Base-by-base conservation (phyloP, 2,888 invertebrate genomes). In the Oxyteleia sp. region DNA sequence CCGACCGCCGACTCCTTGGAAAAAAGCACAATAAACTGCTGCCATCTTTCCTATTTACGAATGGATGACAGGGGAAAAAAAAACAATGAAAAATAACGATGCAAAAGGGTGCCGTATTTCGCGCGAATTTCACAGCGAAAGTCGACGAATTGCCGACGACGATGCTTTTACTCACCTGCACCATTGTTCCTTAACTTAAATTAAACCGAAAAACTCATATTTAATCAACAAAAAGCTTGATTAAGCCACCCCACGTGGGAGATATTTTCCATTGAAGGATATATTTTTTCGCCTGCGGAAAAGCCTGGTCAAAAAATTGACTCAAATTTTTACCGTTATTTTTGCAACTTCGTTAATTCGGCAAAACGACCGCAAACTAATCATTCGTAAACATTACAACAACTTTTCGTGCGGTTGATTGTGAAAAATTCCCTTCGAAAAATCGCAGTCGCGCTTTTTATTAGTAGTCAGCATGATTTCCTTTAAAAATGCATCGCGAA, bases 1-100 rank as follows among this genome's bases (percentile, higher is more conserved):
- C 91, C 89, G 80, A 85, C 87, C 86, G 87, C 90, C 87, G 88
- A 89, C 86, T 87, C 87, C 84, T 76, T 88, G 89, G 92, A 92
- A 92, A 92, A 92, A 92, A 93, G 92, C 91, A 91, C 91, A 93
- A 92, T 92, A 93, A 92, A 93, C 93, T 92, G 92, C 92, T 93
- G 93, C 93, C 93, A 93, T 93, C 92, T 93, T 93, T 92, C 90
- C 92, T 92, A 92, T 93, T 93, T 93, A 92, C 92, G 93, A 92
- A 93, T 93, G 93, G 92, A 92, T 92, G 93, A 91, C 91, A 91
- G 91, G 88, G 88, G 87, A 89, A 92, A 92, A 92, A 90, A 92
- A 93, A 91, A 92, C 91, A 91, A 91, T 90, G 87, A 92, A 92
- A 92, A 93, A 92, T 90, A 91, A 85, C 85, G 84, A 84, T 55